Evolutionary conservation across 2,888 invertebrate species (phyloP).

Genomic region (Gortyna flavago): DNA sequence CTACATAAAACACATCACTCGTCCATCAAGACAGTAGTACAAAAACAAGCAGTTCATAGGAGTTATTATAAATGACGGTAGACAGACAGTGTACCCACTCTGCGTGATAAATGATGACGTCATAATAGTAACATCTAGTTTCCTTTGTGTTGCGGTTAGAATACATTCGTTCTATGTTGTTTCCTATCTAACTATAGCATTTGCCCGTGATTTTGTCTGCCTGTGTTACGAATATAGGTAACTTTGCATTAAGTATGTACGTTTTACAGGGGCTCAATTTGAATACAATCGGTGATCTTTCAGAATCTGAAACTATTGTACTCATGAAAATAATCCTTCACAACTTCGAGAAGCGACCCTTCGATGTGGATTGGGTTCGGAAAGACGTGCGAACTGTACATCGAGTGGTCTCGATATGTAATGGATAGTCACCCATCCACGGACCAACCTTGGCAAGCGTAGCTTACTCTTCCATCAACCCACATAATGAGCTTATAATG

Average conservation of each 20-base stretch:
- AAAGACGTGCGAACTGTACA: no score
- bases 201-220: not conserved
- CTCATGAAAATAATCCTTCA: not conserved
- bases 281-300: not conserved
- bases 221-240: not conserved
- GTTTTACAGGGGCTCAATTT: not conserved
- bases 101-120: conserved; percentile 50
- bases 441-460: no score
- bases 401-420: no score
- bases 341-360: no score
- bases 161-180: conserved; percentile 8
- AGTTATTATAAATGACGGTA: conserved; percentile 33
- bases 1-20: conserved; percentile 4
- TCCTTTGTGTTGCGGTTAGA: conserved; percentile 26
- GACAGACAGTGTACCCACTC: conserved; percentile 34
- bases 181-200: not conserved
- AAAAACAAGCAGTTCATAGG: conserved; percentile 1
- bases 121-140: conserved; percentile 30
- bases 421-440: no score
- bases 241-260: not conserved
- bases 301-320: not conserved
- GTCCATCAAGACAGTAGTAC: not conserved
- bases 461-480: no score
- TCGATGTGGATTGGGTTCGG: no score
- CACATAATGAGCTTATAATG: no score